Percentiles rank a stretch among this genome's conserved stretches.
Conservation (phyloP, 2,113 vertebrate genomes). For the Reinhardtius hippoglossoides region DNA sequence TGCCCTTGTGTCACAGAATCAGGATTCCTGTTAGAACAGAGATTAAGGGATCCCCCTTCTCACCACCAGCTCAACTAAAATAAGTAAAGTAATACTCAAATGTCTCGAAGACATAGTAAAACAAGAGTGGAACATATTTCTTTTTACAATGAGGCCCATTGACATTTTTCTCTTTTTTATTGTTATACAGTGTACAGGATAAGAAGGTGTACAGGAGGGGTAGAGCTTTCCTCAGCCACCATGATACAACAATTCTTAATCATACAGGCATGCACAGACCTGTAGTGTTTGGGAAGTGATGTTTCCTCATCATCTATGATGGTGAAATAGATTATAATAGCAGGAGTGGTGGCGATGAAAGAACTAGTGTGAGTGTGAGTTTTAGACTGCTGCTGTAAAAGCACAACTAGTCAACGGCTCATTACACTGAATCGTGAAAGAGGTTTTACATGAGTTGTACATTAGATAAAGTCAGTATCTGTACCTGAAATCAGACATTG, state of each 20-base stretch:
- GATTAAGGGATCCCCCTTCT: background rate
- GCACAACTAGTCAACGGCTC: background rate
- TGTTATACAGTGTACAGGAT: background rate
- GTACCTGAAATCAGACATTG: too few relatives aligned
- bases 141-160: background rate
- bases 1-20: background rate
- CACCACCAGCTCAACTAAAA: background rate
- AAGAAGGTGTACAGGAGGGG: background rate
- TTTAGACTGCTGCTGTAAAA: background rate
- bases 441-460: background rate
- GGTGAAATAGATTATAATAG: background rate
- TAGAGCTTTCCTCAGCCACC: constrained; percentile 6
- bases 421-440: background rate
- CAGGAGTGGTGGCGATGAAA: background rate
- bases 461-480: too few relatives aligned
- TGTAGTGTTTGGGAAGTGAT: constrained; percentile 42
- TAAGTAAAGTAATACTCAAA: background rate
- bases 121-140: background rate
- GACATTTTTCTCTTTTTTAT: background rate
- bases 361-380: background rate
- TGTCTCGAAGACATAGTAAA: background rate
- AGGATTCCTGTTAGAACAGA: background rate
- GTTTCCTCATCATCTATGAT: constrained; percentile 14
- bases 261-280: constrained; percentile 47
- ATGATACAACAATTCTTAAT: constrained; percentile 42